phyloP scores from a whole-genome alignment of 2,888 invertebrate species.

The Eurytoma californica region DNA sequence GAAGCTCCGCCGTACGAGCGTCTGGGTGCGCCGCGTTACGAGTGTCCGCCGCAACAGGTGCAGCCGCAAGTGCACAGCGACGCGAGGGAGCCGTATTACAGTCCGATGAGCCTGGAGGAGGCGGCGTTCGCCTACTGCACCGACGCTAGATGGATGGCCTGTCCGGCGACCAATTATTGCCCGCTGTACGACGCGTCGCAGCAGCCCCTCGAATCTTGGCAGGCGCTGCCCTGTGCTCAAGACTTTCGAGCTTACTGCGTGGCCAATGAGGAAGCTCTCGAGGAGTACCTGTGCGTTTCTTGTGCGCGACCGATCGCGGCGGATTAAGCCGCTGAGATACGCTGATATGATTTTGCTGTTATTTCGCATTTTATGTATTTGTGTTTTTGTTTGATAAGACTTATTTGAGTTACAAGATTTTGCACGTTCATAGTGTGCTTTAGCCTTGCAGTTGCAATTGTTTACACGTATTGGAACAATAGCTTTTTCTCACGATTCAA shows the following conservation, averaged over 20 bases:
- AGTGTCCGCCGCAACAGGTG: conserved; percentile 3
- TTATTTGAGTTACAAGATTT: too few relatives aligned
- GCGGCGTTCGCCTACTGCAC: conserved; percentile 64
- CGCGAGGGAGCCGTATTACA: neutral
- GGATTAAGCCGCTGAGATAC: neutral
- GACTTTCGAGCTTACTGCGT: conserved; percentile 28
- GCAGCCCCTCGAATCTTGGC: conserved; percentile 41
- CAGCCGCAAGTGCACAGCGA: neutral
- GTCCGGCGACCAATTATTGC: conserved; percentile 67
- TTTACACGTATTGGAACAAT: too few relatives aligned
- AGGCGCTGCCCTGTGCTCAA: conserved; percentile 49
- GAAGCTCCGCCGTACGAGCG: too few relatives aligned
- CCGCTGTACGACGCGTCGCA: conserved; percentile 62
- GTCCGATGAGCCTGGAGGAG: conserved; percentile 41
- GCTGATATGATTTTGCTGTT: neutral
- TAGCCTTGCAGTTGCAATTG: too few relatives aligned
- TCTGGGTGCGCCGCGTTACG: too few relatives aligned
- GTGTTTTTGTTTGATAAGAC: too few relatives aligned
- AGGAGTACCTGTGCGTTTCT: conserved; percentile 67
- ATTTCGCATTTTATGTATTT: too few relatives aligned
- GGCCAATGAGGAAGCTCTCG: conserved; percentile 60
- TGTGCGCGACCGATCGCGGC: neutral
- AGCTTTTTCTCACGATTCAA: too few relatives aligned
- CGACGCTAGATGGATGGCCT: conserved; percentile 70
- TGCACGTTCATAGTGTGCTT: too few relatives aligned